These are phyloP conservation scores for Cephus runcator DNA, from an alignment of 2,888 invertebrate genomes.

Conservation along the genomic window DNA sequence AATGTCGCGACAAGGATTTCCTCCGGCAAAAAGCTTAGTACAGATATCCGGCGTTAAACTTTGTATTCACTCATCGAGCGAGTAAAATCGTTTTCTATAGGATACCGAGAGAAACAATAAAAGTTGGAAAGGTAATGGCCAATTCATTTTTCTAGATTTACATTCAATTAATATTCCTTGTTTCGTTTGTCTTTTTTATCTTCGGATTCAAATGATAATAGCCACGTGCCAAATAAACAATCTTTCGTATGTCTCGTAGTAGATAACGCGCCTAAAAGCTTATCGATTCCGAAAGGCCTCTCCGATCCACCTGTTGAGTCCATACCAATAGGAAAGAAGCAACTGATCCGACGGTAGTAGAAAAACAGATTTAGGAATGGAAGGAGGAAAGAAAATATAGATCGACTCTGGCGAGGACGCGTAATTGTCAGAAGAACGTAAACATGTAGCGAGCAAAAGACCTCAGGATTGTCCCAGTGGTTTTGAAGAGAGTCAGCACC, in stretches of 20 bases:
- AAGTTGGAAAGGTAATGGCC: not conserved
- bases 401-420: not conserved
- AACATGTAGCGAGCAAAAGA: not conserved
- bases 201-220: not conserved
- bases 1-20: not conserved
- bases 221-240: not conserved
- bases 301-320: not conserved
- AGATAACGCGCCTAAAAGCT: not conserved
- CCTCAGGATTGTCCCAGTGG: not conserved
- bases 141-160: not conserved
- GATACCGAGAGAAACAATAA: not conserved
- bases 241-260: not conserved
- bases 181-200: not conserved
- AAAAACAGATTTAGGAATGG: not conserved
- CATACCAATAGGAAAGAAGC: not conserved
- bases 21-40: not conserved
- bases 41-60: not conserved
- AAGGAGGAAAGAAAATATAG: not conserved
- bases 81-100: not conserved
- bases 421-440: not conserved
- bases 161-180: not conserved
- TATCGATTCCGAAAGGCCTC: not conserved
- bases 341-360: not conserved
- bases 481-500: not conserved
- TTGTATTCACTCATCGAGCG: not conserved